Conservation (phyloP, 2,113 vertebrate species). For the Irena cyanogastra region DNA sequence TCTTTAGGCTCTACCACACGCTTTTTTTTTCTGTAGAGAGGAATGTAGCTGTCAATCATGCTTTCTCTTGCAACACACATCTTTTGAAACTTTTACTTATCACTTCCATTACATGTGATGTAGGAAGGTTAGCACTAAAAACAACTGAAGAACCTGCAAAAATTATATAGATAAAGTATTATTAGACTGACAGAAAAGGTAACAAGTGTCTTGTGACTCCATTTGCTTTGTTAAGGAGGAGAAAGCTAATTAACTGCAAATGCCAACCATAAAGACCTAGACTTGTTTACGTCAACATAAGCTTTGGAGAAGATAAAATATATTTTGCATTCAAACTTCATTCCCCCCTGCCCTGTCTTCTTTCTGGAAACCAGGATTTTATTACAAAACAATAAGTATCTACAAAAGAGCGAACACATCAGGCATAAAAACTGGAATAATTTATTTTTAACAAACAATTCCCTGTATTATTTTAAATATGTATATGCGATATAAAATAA, state of each 20-base stretch:
- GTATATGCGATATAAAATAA: neutral
- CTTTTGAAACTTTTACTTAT: slow-evolving; percentile 38
- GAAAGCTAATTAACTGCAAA: slow-evolving; percentile 68
- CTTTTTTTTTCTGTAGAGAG: neutral
- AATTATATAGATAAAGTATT: slow-evolving; percentile 67
- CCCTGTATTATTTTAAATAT: neutral
- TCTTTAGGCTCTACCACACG: neutral
- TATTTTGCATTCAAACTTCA: slow-evolving; percentile 7
- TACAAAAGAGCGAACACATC: neutral
- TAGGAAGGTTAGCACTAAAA: slow-evolving; percentile 57
- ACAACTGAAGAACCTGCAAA: slow-evolving; percentile 53
- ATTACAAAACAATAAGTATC: slow-evolving; percentile 4
- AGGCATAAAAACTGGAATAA: neutral
- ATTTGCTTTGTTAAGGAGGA: slow-evolving; percentile 60
- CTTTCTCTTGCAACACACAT: slow-evolving; percentile 20
- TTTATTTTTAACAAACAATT: neutral
- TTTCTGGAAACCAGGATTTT: neutral
- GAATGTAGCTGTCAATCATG: slow-evolving; percentile 43
- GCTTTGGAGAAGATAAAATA: slow-evolving; percentile 57
- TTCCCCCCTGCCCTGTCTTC: neutral
- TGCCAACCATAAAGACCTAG: slow-evolving; percentile 53
- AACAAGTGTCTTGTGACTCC: slow-evolving; percentile 40
- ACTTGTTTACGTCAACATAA: slow-evolving; percentile 54
- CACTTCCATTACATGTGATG: slow-evolving; percentile 15
- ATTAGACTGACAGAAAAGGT: slow-evolving; percentile 53